Percentiles rank a stretch among this genome's conserved stretches.
phyloP scores from a whole-genome alignment of 2,888 invertebrate genomes.

The Nesidiocoris tenuis region DNA sequence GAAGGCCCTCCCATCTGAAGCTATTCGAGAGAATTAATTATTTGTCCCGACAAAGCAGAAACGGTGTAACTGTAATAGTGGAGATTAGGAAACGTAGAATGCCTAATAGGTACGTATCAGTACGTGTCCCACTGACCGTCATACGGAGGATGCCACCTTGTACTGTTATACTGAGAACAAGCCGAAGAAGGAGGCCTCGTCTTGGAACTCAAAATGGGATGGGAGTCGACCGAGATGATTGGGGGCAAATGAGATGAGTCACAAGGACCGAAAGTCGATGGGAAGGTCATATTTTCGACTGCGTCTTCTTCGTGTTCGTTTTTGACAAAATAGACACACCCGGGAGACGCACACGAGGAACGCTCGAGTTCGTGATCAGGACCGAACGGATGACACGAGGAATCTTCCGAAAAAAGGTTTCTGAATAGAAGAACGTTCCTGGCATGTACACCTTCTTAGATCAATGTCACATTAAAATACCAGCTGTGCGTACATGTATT shows the following conservation, averaged over 20 bases:
- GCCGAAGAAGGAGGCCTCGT: neutral
- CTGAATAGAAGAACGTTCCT: neutral
- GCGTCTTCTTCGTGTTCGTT: neutral
- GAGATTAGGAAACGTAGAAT: no score
- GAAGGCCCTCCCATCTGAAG: no score
- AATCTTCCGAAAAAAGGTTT: neutral
- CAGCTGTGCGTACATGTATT: no score
- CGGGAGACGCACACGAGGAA: neutral
- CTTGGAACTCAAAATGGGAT: neutral
- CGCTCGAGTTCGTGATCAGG: neutral
- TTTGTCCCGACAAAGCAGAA: no score
- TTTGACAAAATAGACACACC: no score
- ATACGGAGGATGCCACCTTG: constrained; percentile 2
- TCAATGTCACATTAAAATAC: no score
- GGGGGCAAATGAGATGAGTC: neutral
- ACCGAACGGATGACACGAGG: neutral
- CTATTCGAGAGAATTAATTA: no score
- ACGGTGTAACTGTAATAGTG: no score
- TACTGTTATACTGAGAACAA: constrained; percentile 14
- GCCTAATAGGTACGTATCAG: no score
- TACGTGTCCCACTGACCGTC: constrained; percentile 24
- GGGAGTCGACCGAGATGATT: neutral
- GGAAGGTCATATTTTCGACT: constrained; percentile 9
- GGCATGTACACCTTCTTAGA: no score
- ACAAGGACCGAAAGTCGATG: neutral